Evolutionary conservation across 2,113 vertebrate genomes (phyloP).

Genomic region (Xenopus laevis): DNA sequence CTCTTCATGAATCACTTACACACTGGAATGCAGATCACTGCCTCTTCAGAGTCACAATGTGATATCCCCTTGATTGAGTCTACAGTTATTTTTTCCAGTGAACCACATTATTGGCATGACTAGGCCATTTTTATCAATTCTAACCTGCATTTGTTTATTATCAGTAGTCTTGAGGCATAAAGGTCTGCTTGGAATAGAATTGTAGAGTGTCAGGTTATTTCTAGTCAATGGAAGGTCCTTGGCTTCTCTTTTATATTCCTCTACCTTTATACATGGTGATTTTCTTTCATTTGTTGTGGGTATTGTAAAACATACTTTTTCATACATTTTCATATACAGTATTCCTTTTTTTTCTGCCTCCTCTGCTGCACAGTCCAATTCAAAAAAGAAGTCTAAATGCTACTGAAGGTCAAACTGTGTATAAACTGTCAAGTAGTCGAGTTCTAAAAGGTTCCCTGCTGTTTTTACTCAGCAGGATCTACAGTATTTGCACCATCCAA

Average conservation of each 20-base stretch:
- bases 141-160: neutral
- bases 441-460: slow-evolving; percentile 34
- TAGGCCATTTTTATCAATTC: neutral
- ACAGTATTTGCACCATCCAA: neutral
- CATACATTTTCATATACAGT: neutral
- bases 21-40: neutral
- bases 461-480: slow-evolving; percentile 31
- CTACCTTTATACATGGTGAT: neutral
- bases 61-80: neutral
- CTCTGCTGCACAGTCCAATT: slow-evolving; percentile 7
- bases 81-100: neutral
- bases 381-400: slow-evolving; percentile 29
- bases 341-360: neutral
- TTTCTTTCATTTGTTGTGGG: neutral
- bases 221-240: slow-evolving; percentile 7
- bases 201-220: neutral
- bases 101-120: neutral
- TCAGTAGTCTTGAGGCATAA: neutral
- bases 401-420: slow-evolving; percentile 38
- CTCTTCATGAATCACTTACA: neutral
- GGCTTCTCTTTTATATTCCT: neutral
- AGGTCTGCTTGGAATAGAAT: neutral
- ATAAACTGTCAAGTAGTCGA: slow-evolving; percentile 33
- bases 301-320: neutral
- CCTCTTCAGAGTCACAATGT: neutral